Evolutionary conservation across 35 echinoderm and acorn worm genomes (phyloP).

Genomic region (Apostichopus californicus): DNA sequence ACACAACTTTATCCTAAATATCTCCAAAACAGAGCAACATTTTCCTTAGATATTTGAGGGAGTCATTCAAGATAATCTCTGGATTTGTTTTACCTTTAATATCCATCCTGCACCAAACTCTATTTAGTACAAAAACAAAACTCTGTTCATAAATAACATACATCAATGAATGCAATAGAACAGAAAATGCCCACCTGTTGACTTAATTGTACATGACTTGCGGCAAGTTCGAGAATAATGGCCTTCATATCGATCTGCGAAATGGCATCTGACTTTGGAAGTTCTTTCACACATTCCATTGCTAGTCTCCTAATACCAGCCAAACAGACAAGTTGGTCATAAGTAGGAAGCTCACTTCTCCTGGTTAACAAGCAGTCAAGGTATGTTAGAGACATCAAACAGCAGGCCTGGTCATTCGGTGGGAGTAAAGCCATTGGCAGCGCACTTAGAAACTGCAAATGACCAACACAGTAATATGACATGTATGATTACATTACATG

Average conservation of each 20-base stretch:
- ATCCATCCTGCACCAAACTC: too few relatives aligned
- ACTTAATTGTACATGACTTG: conserved; percentile 22
- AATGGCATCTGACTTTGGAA: not conserved
- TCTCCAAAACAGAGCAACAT: too few relatives aligned
- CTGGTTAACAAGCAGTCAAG: not conserved
- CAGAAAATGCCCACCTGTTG: not conserved
- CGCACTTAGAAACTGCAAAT: not conserved
- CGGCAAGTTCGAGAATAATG: conserved; percentile 7
- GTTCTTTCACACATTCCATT: not conserved
- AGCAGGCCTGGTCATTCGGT: not conserved
- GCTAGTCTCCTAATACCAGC: not conserved
- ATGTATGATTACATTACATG: too few relatives aligned
- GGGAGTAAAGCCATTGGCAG: conserved; percentile 9
- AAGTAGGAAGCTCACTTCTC: not conserved
- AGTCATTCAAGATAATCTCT: too few relatives aligned
- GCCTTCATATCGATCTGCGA: not conserved
- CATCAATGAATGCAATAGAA: too few relatives aligned
- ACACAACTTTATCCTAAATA: too few relatives aligned
- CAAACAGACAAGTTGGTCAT: not conserved
- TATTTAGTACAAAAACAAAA: too few relatives aligned
- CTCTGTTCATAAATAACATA: too few relatives aligned
- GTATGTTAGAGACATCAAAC: not conserved
- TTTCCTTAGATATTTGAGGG: too few relatives aligned
- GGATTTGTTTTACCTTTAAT: too few relatives aligned
- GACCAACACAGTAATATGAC: not conserved